Conservation (phyloP, 2,113 vertebrate species). For the Colaptes auratus region DNA sequence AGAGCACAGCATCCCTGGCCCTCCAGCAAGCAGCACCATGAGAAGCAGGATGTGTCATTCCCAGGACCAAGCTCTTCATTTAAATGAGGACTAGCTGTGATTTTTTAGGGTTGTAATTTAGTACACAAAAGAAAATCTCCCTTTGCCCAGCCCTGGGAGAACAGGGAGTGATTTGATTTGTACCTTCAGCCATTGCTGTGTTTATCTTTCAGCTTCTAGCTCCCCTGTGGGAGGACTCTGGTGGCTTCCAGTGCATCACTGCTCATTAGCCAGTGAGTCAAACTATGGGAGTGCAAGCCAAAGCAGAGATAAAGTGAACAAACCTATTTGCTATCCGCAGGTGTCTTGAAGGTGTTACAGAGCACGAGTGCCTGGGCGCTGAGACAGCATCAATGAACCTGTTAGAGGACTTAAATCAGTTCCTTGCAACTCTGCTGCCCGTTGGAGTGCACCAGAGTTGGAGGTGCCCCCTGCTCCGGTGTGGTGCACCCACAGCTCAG, state of each 20-base stretch:
- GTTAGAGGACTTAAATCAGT: background rate
- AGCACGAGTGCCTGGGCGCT: background rate
- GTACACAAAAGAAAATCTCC: background rate
- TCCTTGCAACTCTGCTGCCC: background rate
- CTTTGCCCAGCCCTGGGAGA: background rate
- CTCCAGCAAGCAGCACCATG: background rate
- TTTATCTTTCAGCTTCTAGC: background rate
- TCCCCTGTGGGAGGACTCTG: background rate
- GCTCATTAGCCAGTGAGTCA: background rate
- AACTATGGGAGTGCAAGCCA: background rate
- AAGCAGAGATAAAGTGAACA: background rate
- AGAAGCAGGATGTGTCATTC: background rate
- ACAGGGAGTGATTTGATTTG: background rate
- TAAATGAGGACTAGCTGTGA: background rate
- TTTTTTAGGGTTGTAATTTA: background rate
- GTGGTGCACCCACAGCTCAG: background rate
- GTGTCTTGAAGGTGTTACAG: background rate
- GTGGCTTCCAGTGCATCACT: background rate
- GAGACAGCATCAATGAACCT: background rate
- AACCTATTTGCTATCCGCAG: background rate
- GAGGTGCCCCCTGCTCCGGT: background rate
- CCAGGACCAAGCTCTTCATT: background rate
- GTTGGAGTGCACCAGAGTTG: background rate
- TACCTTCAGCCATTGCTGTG: background rate
- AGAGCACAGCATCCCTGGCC: background rate